Percentiles rank a stretch among this genome's conserved stretches.
These are phyloP conservation scores for Ernsta delagoae DNA, from an alignment of 2,888 invertebrate species.

Conservation along the genomic window DNA sequence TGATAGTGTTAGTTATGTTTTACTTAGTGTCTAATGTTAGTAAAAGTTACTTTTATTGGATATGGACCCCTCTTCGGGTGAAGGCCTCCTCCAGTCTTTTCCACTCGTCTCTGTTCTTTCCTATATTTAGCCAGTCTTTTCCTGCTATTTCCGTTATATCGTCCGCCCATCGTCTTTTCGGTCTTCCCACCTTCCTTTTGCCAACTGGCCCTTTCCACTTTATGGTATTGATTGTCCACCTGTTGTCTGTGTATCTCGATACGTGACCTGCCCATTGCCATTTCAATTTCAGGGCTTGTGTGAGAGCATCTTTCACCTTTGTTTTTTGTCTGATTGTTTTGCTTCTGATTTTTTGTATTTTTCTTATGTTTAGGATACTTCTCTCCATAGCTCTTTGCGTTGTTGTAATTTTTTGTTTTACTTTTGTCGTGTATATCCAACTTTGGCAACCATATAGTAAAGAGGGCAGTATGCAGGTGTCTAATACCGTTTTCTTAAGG, in stretches of 20 bases:
- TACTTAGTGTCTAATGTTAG: slow-evolving; percentile 10
- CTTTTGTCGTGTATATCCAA: slow-evolving; percentile 23
- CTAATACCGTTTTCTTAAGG: slow-evolving; percentile 20
- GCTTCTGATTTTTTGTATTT: slow-evolving; percentile 37
- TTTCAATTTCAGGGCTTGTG: slow-evolving; percentile 3
- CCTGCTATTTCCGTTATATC: no score
- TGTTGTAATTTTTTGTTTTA: slow-evolving; percentile 25
- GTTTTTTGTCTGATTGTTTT: slow-evolving; percentile 13
- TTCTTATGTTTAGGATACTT: slow-evolving; percentile 40
- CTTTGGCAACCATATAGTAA: slow-evolving; percentile 33
- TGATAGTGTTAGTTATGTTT: slow-evolving; percentile 11
- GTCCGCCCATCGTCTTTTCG: no score
- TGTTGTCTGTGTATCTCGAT: no score
- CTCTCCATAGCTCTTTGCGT: slow-evolving; percentile 30
- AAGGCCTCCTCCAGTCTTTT: no score
- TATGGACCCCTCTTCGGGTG: slow-evolving; percentile 12
- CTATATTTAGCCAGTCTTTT: no score
- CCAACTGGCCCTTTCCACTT: no score
- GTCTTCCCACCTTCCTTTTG: no score
- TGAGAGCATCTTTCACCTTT: slow-evolving; percentile 10
- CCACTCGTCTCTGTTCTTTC: no score
- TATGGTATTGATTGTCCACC: no score
- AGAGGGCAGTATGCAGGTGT: slow-evolving; percentile 23
- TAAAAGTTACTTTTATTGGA: slow-evolving; percentile 5
- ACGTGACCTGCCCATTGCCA: no score